A percentile compares a stretch with the other conserved stretches of the same genome.
These are phyloP conservation scores for Myopa testacea DNA, from an alignment of 2,888 invertebrate genomes.

Conservation along the genomic window DNA sequence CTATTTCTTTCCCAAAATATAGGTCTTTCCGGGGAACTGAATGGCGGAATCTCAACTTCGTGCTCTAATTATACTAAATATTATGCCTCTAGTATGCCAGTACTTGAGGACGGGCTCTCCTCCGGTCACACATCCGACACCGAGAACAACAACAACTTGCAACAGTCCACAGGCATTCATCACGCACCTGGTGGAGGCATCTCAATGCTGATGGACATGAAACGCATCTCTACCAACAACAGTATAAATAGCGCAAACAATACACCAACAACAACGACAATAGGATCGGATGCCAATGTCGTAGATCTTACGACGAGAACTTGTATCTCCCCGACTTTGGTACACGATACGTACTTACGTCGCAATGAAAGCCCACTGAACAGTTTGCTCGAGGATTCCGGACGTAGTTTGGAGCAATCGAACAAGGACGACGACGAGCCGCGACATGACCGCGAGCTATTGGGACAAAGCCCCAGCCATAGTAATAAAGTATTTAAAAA, in stretches of 20 bases:
- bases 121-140: constrained; percentile 94
- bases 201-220: constrained; percentile 66
- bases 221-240: constrained; percentile 62
- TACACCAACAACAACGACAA: constrained; percentile 45
- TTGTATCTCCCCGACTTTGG: constrained; percentile 48
- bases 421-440: neutral
- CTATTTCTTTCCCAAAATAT: too few species aligned
- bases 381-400: constrained; percentile 53
- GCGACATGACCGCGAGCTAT: constrained; percentile 56
- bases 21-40: constrained; percentile 70
- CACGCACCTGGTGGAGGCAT: constrained; percentile 57
- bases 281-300: constrained; percentile 37
- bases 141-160: constrained; percentile 80
- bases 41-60: constrained; percentile 72
- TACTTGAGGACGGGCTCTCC: constrained; percentile 92
- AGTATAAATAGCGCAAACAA: constrained; percentile 62
- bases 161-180: constrained; percentile 46
- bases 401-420: constrained; percentile 50
- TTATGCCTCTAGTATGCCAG: constrained; percentile 86
- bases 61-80: constrained; percentile 74
- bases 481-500: constrained; percentile 68
- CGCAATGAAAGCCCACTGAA: constrained; percentile 61
- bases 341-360: constrained; percentile 48
- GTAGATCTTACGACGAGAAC: neutral
- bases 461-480: constrained; percentile 64